Evolutionary conservation across 64 coral and sea anemone genomes (phyloP), one percentile per base, ranked within the genome.

Genomic region (Dendronephthya gigantea): DNA sequence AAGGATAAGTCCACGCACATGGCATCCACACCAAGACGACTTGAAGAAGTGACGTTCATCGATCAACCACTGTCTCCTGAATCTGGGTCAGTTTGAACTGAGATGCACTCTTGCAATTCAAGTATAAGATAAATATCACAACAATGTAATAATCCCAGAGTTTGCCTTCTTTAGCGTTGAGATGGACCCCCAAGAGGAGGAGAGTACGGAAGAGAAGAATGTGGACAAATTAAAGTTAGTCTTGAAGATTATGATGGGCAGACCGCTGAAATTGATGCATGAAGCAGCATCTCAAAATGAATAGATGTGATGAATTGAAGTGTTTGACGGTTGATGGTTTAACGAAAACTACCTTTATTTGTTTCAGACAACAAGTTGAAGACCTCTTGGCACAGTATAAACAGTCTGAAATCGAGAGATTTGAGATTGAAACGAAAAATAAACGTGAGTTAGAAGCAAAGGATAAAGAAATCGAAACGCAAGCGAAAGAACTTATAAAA

Each of bases 371-470:
- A 56, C 86, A 97, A 58, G 49, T 97, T 30, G 84, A 68, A 68
- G 91, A 97, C 35, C 82, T 93, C n/a, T 90, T 97, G 27, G 28
- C 84, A 35, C 90, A 86, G 55, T 92, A 97, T 86, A 97, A 97
- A 51, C 91, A 97, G 89, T 88, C 89, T 9, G 94, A 97, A 41
- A 87, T 90, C 7, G 39, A 89, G 23, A 69, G 94, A 86, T 62
- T 97, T 7, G 94, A 93, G 39, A 82, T 97, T 32, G 94, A 97
- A 51, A 90, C 81, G 15, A 86, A 87, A 59, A 85, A 93, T 81
- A 88, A 91, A 66, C 62, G 83, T 31, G 94, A 93, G 83, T 93
- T 97, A 17, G 85, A 93, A 47, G 58, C 58, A 28, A 97, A 97
- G 65, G 87, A 86, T 40, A 89, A 91, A 33, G 94, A 97, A 84